Evolutionary conservation across 2,113 vertebrate genomes (phyloP).

Genomic region (Reinhardtius hippoglossoides): DNA sequence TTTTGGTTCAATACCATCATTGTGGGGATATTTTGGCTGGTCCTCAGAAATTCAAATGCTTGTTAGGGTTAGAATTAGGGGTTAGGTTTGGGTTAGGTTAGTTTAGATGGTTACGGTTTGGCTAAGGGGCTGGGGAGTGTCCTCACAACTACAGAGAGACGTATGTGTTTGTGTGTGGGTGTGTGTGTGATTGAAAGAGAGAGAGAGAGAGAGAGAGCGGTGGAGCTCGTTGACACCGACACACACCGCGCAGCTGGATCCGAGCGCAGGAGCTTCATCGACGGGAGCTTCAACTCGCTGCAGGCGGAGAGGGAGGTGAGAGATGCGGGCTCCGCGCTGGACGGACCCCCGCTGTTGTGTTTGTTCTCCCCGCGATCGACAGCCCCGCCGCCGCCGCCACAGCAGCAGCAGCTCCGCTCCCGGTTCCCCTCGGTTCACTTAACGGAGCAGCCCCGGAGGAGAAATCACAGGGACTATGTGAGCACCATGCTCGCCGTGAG

Average conservation of each 20-base stretch:
- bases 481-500: constrained; percentile 85
- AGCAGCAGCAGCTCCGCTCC: constrained; percentile 10
- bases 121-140: no score
- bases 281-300: constrained; percentile 3
- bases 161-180: not conserved
- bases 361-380: constrained; percentile 41
- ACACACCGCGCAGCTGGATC: constrained; percentile 19
- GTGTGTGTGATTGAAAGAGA: not conserved
- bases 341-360: constrained; percentile 46
- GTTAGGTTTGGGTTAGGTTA: no score
- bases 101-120: not conserved
- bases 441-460: constrained; percentile 57
- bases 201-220: not conserved
- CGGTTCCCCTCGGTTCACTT: constrained; percentile 35
- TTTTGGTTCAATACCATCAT: no score
- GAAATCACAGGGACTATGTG: constrained; percentile 82
- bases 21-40: no score
- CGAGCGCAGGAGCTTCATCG: constrained; percentile 4
- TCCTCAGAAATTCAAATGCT: no score
- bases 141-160: not conserved
- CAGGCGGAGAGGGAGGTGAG: constrained; percentile 25
- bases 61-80: no score
- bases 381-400: constrained; percentile 13
- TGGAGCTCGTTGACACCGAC: constrained; percentile 1
- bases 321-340: constrained; percentile 53